These are phyloP conservation scores for Byasa hedistus DNA, from an alignment of 2,888 invertebrate genomes.

Conservation along the genomic window DNA sequence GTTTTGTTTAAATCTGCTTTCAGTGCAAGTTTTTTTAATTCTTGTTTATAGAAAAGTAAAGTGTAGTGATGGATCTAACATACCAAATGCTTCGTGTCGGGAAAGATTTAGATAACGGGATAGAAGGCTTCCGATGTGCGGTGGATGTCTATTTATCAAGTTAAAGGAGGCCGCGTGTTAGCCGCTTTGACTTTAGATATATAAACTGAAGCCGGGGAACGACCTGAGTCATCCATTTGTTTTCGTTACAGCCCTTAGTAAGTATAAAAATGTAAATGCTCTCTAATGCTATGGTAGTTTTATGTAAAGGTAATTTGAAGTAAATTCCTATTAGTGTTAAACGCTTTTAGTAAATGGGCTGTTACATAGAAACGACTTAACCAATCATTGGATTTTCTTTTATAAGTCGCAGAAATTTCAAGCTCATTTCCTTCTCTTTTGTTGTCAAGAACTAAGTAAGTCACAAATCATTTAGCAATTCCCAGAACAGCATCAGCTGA, in stretches of 20 bases:
- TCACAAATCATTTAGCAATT: no score
- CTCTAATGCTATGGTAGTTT: not conserved
- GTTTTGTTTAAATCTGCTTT: no score
- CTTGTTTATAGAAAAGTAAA: no score
- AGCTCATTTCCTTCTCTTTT: no score
- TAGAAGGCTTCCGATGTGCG: conserved; percentile 8
- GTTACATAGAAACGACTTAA: no score
- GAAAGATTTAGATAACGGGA: conserved; percentile 25
- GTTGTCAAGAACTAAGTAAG: no score
- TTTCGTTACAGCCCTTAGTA: conserved; percentile 5
- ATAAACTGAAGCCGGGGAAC: conserved; percentile 15
- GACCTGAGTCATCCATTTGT: conserved; percentile 18
- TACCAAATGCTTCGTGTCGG: conserved; percentile 9
- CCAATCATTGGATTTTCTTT: no score
- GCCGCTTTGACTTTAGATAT: conserved; percentile 8
- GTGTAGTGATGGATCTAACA: conserved; percentile 5
- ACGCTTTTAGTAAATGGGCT: not conserved
- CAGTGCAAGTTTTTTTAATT: no score
- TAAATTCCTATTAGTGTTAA: not conserved
- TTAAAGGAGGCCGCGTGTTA: conserved; percentile 14
- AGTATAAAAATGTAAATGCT: conserved; percentile 4
- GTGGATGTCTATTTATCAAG: conserved; percentile 26
- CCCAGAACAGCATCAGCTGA: no score
- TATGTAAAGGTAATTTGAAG: not conserved
- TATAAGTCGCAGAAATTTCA: no score